These are phyloP conservation scores for Steromphala cineraria DNA, from an alignment of 2,888 invertebrate species.

Conservation along the genomic window DNA sequence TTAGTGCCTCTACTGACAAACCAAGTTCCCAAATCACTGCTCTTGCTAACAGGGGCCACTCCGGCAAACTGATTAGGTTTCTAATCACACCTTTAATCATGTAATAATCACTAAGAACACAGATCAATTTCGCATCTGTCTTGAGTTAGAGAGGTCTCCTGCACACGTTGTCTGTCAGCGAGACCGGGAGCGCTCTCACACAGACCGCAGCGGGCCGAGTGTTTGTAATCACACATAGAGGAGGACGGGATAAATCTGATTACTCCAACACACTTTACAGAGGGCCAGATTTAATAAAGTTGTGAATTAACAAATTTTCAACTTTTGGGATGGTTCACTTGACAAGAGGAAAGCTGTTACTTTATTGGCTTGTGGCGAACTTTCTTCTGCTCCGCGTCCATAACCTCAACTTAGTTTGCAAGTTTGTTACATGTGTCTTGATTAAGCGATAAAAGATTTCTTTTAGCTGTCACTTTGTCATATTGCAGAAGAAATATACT, in stretches of 20 bases:
- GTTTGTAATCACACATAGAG: neutral
- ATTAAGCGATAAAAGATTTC: too few relatives aligned
- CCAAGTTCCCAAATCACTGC: slow-evolving; percentile 19
- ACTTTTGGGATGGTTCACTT: neutral
- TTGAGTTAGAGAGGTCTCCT: neutral
- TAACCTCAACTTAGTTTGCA: too few relatives aligned
- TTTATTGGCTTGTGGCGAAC: too few relatives aligned
- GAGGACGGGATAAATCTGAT: neutral
- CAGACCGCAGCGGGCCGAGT: neutral
- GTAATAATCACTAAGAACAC: slow-evolving; percentile 23
- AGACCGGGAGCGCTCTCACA: neutral
- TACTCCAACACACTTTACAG: neutral
- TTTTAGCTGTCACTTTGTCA: too few relatives aligned
- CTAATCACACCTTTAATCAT: slow-evolving; percentile 23
- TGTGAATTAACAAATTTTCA: slow-evolving; percentile 14
- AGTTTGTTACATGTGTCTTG: too few relatives aligned
- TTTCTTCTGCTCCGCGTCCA: too few relatives aligned
- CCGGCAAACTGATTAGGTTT: slow-evolving; percentile 11
- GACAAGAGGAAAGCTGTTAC: too few relatives aligned
- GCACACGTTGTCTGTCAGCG: slow-evolving; percentile 8
- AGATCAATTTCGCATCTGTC: slow-evolving; percentile 22
- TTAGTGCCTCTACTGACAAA: neutral
- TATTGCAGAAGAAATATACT: too few relatives aligned
- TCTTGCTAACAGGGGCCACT: slow-evolving; percentile 10
- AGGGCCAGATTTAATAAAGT: slow-evolving; percentile 14